These are phyloP conservation scores for Hemiprocne comata DNA, from an alignment of 2,113 vertebrate species.

Conservation along the genomic window DNA sequence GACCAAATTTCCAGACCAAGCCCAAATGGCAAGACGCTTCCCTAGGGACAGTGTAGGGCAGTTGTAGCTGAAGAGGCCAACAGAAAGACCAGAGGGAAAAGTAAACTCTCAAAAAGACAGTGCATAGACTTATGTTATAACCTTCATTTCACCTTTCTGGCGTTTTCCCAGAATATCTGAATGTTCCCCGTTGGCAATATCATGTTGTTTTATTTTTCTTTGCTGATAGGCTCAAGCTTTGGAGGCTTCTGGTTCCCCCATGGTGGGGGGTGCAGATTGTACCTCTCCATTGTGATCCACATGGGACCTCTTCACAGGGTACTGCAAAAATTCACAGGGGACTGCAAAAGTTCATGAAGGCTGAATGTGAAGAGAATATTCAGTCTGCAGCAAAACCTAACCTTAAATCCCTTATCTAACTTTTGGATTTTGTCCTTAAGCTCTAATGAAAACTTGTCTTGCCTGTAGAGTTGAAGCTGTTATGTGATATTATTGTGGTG, in stretches of 20 bases:
- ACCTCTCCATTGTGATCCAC: background rate
- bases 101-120: background rate
- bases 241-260: background rate
- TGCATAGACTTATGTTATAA: background rate
- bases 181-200: background rate
- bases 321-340: background rate
- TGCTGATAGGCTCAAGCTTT: background rate
- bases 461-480: background rate
- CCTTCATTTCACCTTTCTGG: background rate
- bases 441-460: background rate
- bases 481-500: background rate
- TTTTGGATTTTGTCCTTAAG: background rate
- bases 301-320: background rate
- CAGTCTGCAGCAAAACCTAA: background rate
- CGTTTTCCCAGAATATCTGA: background rate
- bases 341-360: background rate
- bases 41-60: background rate
- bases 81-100: background rate
- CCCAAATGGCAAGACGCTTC: background rate
- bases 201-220: background rate
- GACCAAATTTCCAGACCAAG: background rate
- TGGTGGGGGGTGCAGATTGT: rapidly evolving
- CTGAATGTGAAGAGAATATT: background rate
- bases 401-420: background rate
- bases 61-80: background rate